Evolutionary conservation across 1,140 invertebrate genomes (phyloP), one percentile per base, ranked within the genome.

Genomic region (Amyelois transitella): DNA sequence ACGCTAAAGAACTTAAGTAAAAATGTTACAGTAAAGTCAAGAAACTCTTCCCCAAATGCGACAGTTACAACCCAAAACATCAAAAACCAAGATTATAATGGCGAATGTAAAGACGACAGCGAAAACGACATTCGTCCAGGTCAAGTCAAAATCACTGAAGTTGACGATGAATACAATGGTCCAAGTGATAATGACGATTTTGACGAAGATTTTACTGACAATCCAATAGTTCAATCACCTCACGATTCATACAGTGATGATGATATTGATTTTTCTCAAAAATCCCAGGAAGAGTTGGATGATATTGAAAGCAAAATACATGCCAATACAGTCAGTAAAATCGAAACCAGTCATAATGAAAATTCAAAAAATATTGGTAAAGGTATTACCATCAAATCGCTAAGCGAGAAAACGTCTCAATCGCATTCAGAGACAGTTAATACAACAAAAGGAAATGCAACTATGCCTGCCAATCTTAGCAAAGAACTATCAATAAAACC

Each of bases 61-160:
- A 55, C 38, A 24, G 17, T 55, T 47, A 61, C 48, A 55, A 55
- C 43, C 55, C 52, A 68, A 20, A 56, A 18, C 21, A 45, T 14
- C 4, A 56, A 62, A 45, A 32, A 71, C 45, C 49, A 62, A 48
- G 53, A 66, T 51, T 56, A 61, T 17, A 53, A 68, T 17, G 55
- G 74, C n/a, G 51, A 50, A 56, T 50, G 67, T 44, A 60, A 73
- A 43, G 55, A 57, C 38, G 70, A 71, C n/a, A 75, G 69, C 56
- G 77, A 75, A 10, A 60, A 69, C 6, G 78, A 81, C 8, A 57
- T 55, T 8, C 51, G 53, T 51, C 22, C 53, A 25, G 67, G 64
- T 1, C 70, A 63, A 64, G 66, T 81, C n/a, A 75, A 78, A 61
- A 79, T 84, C 10, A 75, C 72, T 24, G 79, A 85, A 67, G 32